Percentiles rank a stretch among this genome's conserved stretches.
phyloP scores from a whole-genome alignment of 1,140 invertebrate species.

The Temnothorax nylanderi region DNA sequence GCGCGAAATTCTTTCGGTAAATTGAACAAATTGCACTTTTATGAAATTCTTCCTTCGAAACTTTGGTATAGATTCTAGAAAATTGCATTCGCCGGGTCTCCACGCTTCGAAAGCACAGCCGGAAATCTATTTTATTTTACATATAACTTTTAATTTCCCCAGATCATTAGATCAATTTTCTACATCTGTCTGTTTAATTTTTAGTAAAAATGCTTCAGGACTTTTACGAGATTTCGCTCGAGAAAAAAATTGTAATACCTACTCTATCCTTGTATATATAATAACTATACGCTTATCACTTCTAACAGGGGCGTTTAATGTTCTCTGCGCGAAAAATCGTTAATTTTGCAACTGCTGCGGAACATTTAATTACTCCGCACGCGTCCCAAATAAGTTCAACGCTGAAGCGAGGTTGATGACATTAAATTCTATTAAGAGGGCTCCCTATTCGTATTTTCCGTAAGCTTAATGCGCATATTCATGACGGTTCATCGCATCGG shows the following conservation, averaged over 20 bases:
- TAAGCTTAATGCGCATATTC: slow-evolving; percentile 52
- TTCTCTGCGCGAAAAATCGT: slow-evolving; percentile 39
- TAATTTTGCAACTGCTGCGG: slow-evolving; percentile 37
- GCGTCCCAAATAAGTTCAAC: slow-evolving; percentile 52
- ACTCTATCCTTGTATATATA: not conserved
- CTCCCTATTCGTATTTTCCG: slow-evolving; percentile 47
- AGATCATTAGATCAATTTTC: not conserved
- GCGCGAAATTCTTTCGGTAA: slow-evolving; percentile 22
- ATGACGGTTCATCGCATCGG: slow-evolving; percentile 38
- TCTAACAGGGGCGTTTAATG: slow-evolving; percentile 16
- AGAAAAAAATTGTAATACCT: not conserved
- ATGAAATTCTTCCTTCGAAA: slow-evolving; percentile 42
- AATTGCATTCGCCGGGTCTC: not conserved
- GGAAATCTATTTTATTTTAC: not conserved
- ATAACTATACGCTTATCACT: not conserved
- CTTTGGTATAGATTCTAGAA: not conserved
- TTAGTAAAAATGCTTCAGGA: not conserved
- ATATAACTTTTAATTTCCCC: not conserved
- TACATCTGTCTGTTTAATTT: not conserved
- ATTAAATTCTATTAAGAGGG: slow-evolving; percentile 57
- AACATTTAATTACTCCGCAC: slow-evolving; percentile 53
- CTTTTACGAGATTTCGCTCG: not conserved
- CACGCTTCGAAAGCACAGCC: not conserved
- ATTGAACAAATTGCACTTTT: slow-evolving; percentile 57
- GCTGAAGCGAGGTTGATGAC: slow-evolving; percentile 56